Conservation (phyloP, 2,113 vertebrate genomes). For the Pachyramphus minor region DNA sequence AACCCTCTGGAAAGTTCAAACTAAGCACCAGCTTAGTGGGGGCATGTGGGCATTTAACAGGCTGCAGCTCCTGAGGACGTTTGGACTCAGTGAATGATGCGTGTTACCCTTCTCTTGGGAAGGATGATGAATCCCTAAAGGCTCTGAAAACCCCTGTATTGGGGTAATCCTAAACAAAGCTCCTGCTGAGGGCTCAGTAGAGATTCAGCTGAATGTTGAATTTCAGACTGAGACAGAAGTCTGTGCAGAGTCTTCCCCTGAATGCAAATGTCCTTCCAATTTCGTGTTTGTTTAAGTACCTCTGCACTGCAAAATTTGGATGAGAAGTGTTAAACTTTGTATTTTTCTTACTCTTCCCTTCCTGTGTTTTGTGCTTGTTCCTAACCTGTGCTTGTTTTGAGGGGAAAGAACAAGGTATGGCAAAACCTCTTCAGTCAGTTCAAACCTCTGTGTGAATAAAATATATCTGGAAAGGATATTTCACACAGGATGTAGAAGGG, state of each 20-base stretch:
- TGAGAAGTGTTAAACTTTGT: not conserved
- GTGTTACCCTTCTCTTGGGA: not conserved
- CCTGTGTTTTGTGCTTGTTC: not conserved
- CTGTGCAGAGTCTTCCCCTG: not conserved
- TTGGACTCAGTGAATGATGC: not conserved
- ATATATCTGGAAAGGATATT: not conserved
- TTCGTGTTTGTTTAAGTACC: not conserved
- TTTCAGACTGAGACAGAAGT: not conserved
- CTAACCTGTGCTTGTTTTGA: not conserved
- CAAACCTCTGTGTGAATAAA: not conserved
- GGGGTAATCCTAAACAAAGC: not conserved
- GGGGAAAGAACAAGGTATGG: not conserved
- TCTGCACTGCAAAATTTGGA: not conserved
- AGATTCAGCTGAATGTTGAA: not conserved
- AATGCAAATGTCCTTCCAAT: not conserved
- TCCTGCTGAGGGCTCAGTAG: not conserved
- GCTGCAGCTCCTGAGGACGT: not conserved
- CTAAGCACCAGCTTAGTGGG: not conserved
- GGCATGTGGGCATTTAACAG: not conserved
- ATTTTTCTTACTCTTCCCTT: not conserved
- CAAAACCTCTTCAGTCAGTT: not conserved
- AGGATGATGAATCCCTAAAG: not conserved
- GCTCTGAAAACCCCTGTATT: not conserved
- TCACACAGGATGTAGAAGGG: not conserved
- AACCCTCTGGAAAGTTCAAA: not conserved